Percentiles rank a stretch among this genome's conserved stretches.
These are phyloP conservation scores for Lacerta agilis DNA, from an alignment of 2,797 vertebrate genomes.

Conservation along the genomic window DNA sequence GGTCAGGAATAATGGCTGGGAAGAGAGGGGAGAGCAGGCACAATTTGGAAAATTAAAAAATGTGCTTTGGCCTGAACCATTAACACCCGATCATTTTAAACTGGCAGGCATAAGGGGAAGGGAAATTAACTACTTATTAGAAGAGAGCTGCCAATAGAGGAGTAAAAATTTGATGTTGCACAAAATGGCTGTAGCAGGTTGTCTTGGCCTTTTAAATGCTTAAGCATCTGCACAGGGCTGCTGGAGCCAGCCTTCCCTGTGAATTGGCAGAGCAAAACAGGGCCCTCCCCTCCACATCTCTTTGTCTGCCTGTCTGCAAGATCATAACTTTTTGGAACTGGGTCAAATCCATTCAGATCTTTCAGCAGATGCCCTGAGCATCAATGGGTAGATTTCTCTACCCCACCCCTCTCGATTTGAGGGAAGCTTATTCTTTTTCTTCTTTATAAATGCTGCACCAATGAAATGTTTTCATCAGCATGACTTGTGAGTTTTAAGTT, in stretches of 20 bases:
- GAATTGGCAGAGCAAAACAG: slow-evolving; percentile 10
- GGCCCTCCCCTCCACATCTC: background rate
- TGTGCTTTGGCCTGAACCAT: slow-evolving; percentile 1
- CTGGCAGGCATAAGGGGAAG: slow-evolving; percentile 36
- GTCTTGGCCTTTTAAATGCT: slow-evolving; percentile 45
- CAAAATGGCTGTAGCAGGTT: slow-evolving; percentile 39
- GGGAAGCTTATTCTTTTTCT: background rate
- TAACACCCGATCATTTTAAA: background rate
- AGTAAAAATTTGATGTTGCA: slow-evolving; percentile 42
- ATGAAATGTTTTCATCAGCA: background rate
- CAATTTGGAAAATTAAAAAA: slow-evolving; percentile 35
- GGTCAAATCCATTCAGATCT: slow-evolving; percentile 24
- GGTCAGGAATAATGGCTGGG: slow-evolving; percentile 32
- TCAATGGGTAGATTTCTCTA: background rate
- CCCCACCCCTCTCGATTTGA: background rate
- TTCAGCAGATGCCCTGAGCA: slow-evolving; percentile 13
- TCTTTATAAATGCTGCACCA: background rate
- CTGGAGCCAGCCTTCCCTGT: slow-evolving; percentile 22
- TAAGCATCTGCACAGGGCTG: slow-evolving; percentile 40
- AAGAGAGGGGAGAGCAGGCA: background rate
- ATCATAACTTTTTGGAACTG: slow-evolving; percentile 27
- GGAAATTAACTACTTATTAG: slow-evolving; percentile 42
- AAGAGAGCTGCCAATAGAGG: slow-evolving; percentile 25
- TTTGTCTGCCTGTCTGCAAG: slow-evolving; percentile 35
- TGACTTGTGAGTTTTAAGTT: background rate